Conservation (phyloP, 1,140 invertebrate genomes). For the Drosophila orosa region DNA sequence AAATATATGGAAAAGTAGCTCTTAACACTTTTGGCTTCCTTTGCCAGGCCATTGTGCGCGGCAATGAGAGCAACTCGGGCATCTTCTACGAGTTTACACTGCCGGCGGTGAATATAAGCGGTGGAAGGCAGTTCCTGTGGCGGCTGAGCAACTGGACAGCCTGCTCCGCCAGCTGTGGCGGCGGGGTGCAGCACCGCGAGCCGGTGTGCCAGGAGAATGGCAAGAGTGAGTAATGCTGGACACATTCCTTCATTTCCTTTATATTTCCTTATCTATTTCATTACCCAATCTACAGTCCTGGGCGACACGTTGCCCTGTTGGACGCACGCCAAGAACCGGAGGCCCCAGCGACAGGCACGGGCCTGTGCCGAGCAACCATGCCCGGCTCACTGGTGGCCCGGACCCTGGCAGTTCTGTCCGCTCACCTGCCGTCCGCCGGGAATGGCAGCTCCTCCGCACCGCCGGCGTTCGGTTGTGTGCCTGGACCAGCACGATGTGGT, state of each 20-base stretch:
- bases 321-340: conserved; percentile 85
- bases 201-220: conserved; percentile 88
- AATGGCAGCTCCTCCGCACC: conserved; percentile 84
- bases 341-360: conserved; percentile 86
- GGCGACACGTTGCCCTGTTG: conserved; percentile 89
- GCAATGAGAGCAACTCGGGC: conserved; percentile 91
- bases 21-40: not conserved
- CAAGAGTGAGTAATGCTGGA: conserved; percentile 83
- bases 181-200: conserved; percentile 90
- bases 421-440: conserved; percentile 86
- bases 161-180: conserved; percentile 94
- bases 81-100: conserved; percentile 93
- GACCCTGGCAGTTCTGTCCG: conserved; percentile 93
- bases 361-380: conserved; percentile 90
- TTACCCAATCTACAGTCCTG: conserved; percentile 83
- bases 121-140: conserved; percentile 89
- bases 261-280: not conserved
- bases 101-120: conserved; percentile 86
- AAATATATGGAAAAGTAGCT: too few relatives aligned
- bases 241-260: not conserved
- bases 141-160: conserved; percentile 88
- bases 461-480: conserved; percentile 90
- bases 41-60: conserved; percentile 91
- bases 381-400: conserved; percentile 91
- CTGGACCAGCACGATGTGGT: conserved; percentile 89